A percentile compares a stretch with the other conserved stretches of the same genome.
These are phyloP conservation scores for Zaprionus nigranus DNA, from an alignment of 1,140 invertebrate species.

Conservation along the genomic window DNA sequence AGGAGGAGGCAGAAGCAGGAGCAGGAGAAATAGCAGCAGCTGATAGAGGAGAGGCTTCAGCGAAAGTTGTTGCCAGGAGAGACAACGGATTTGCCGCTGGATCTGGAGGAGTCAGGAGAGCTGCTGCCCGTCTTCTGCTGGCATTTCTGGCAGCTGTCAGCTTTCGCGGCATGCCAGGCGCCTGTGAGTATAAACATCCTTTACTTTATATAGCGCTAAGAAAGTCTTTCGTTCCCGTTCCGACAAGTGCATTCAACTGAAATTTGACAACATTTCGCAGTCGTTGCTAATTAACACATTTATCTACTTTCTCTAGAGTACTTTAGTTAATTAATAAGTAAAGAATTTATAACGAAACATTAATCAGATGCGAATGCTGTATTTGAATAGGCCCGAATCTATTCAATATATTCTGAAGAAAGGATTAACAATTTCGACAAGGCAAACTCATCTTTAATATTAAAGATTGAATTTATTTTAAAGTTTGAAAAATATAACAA, in stretches of 20 bases:
- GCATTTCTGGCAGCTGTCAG: slow-evolving; percentile 81
- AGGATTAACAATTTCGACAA: no score
- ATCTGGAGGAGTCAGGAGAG: slow-evolving; percentile 41
- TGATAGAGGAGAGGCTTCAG: slow-evolving; percentile 10
- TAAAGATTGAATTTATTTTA: no score
- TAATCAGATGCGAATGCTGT: no score
- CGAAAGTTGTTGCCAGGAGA: slow-evolving; percentile 30
- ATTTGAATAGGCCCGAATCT: no score
- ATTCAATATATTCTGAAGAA: no score
- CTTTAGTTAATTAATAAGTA: background rate
- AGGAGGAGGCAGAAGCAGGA: background rate
- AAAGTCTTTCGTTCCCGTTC: background rate
- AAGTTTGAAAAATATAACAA: no score
- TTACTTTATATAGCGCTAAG: slow-evolving; percentile 45
- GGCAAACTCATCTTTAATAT: no score
- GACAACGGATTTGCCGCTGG: slow-evolving; percentile 31
- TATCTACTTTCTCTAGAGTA: background rate
- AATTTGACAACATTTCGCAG: background rate
- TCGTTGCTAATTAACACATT: background rate
- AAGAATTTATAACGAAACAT: no score
- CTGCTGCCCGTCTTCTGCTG: slow-evolving; percentile 63
- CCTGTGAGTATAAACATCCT: slow-evolving; percentile 77
- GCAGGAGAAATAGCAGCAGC: background rate
- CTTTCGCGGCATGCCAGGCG: slow-evolving; percentile 68
- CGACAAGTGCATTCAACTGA: slow-evolving; percentile 6